Conservation (phyloP, 2,113 vertebrate species). For the Sphyrna mokarran region DNA sequence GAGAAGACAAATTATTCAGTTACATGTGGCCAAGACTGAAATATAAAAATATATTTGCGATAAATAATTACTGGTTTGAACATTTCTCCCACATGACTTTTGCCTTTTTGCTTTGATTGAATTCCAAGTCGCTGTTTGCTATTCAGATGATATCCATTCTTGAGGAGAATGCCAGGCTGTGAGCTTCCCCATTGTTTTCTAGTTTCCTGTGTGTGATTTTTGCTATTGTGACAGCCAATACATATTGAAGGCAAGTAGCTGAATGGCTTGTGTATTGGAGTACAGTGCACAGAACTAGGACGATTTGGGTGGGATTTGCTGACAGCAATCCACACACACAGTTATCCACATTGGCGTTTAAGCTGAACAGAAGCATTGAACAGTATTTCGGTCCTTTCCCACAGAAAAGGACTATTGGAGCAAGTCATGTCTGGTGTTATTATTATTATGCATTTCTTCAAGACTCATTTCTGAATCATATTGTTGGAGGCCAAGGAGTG, state of each 20-base stretch:
- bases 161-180: background rate
- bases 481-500: background rate
- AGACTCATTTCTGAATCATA: background rate
- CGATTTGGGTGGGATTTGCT: background rate
- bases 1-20: background rate
- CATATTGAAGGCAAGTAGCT: background rate
- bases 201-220: background rate
- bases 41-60: background rate
- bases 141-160: background rate
- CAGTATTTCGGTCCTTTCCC: background rate
- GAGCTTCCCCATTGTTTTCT: background rate
- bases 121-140: background rate
- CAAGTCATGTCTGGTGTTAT: background rate
- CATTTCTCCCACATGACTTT: background rate
- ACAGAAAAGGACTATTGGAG: background rate
- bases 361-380: background rate
- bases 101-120: background rate
- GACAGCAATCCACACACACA: background rate
- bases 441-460: background rate
- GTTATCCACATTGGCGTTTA: background rate
- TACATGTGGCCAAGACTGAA: background rate
- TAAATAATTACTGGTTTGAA: conserved; percentile 23
- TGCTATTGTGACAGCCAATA: background rate
- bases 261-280: background rate
- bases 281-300: background rate